A percentile compares a stretch with the other conserved stretches of the same genome.
phyloP scores from a whole-genome alignment of 2,888 invertebrate species.

The Polia nebulosa region DNA sequence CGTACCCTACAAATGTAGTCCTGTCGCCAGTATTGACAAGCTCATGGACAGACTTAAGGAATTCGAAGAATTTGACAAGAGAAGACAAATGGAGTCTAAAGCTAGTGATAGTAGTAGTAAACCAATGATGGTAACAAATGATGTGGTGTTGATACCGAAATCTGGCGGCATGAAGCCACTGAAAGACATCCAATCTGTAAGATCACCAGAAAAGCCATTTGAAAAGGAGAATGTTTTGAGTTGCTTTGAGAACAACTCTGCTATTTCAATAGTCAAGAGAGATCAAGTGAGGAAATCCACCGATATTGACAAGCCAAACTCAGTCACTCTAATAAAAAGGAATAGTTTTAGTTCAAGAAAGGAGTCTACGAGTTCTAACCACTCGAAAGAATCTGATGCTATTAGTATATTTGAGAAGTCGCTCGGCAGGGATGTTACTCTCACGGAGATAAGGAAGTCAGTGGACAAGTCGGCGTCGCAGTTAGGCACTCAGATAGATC shows the following conservation, averaged over 20 bases:
- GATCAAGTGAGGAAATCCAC: conserved; percentile 87
- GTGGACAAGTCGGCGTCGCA: conserved; percentile 81
- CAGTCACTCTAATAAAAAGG: conserved; percentile 88
- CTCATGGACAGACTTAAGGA: conserved; percentile 89
- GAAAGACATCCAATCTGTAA: conserved; percentile 86
- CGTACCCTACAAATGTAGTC: conserved; percentile 81
- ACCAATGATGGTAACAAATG: conserved; percentile 87
- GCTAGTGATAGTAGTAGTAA: conserved; percentile 78
- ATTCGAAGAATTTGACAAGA: conserved; percentile 89
- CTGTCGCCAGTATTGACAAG: conserved; percentile 88
- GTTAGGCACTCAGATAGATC: conserved; percentile 77
- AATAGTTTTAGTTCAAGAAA: conserved; percentile 87
- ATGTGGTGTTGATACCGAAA: conserved; percentile 88
- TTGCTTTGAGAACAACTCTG: conserved; percentile 89
- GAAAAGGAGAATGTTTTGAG: conserved; percentile 89
- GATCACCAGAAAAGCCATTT: conserved; percentile 84
- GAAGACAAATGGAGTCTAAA: conserved; percentile 85
- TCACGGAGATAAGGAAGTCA: conserved; percentile 88
- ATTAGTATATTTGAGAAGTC: conserved; percentile 89
- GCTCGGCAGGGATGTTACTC: conserved; percentile 87
- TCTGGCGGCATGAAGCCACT: conserved; percentile 87
- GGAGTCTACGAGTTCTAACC: conserved; percentile 88
- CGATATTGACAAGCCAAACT: conserved; percentile 87
- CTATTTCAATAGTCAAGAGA: conserved; percentile 89
- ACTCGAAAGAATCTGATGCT: conserved; percentile 87